Percentiles rank a stretch among this genome's conserved stretches.
Conservation (phyloP, 2,113 vertebrate species). For the Pica pica region DNA sequence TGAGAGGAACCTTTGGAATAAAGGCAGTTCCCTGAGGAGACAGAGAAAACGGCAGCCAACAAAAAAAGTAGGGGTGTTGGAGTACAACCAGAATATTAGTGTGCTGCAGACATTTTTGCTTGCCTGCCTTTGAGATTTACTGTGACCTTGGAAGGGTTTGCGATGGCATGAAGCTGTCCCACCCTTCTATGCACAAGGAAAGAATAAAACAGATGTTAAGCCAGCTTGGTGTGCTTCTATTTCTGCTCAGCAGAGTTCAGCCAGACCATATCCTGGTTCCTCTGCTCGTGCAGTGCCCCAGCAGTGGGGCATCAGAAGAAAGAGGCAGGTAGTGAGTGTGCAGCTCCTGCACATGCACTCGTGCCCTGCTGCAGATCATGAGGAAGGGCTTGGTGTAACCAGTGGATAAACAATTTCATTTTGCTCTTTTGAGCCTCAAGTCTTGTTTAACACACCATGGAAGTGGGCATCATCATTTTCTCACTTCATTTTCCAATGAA, state of each 20-base stretch:
- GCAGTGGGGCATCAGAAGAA: rapidly evolving
- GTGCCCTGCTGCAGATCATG: rapidly evolving
- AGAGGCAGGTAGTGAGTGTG: not conserved
- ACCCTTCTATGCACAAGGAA: not conserved
- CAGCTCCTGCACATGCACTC: not conserved
- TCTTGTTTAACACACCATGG: not conserved
- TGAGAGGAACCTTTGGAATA: not conserved
- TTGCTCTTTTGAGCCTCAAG: not conserved
- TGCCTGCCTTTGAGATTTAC: not conserved
- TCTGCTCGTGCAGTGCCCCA: not conserved
- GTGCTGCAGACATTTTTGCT: not conserved
- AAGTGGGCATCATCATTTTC: not conserved
- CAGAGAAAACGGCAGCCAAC: not conserved
- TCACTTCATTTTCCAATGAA: not conserved
- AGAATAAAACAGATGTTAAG: not conserved
- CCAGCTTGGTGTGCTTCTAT: not conserved
- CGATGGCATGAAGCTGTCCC: not conserved
- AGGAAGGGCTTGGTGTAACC: not conserved
- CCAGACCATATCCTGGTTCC: not conserved
- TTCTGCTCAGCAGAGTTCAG: not conserved
- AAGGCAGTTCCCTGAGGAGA: not conserved
- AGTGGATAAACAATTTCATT: not conserved
- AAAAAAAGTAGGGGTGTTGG: not conserved
- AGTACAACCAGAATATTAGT: not conserved
- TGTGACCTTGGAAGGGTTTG: not conserved